Percentiles rank a stretch among this genome's conserved stretches.
Conservation (phyloP, 2,888 invertebrate species). For the Eupithecia centaureata region DNA sequence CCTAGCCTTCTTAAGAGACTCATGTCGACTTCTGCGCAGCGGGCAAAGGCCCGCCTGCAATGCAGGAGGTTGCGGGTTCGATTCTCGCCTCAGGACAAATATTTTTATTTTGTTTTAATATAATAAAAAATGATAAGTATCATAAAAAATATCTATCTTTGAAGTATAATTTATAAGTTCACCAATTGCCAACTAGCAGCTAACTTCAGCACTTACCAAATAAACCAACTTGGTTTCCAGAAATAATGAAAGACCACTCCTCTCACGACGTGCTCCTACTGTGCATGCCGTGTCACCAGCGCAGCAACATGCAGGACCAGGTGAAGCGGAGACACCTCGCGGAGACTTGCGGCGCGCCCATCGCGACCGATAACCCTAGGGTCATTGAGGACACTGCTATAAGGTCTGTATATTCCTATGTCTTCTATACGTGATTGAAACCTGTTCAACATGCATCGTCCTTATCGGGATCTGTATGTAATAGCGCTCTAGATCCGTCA, state of each 20-base stretch:
- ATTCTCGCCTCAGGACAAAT: no score
- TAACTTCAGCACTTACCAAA: conserved; percentile 43
- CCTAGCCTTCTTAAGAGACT: no score
- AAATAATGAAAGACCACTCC: conserved; percentile 90
- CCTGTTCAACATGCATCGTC: not conserved
- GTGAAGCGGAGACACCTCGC: conserved; percentile 85
- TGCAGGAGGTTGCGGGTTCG: no score
- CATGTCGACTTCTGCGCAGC: no score
- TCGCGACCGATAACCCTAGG: conserved; percentile 64
- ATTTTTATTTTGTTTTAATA: no score
- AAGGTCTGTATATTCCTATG: conserved; percentile 49
- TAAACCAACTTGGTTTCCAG: conserved; percentile 59
- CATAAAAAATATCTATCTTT: no score
- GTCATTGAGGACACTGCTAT: conserved; percentile 63
- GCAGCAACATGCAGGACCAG: conserved; percentile 86
- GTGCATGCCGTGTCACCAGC: conserved; percentile 88
- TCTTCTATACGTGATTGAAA: conserved; percentile 8
- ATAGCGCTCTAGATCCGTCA: not conserved
- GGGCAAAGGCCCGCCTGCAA: no score
- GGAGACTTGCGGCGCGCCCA: conserved; percentile 85
- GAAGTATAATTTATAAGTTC: no score
- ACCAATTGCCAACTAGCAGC: not conserved
- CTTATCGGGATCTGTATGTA: no score
- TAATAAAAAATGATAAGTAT: no score
- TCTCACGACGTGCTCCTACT: conserved; percentile 92